Base-by-base conservation (phyloP, 2,888 invertebrate genomes). In the Drosophila pegasa region DNA sequence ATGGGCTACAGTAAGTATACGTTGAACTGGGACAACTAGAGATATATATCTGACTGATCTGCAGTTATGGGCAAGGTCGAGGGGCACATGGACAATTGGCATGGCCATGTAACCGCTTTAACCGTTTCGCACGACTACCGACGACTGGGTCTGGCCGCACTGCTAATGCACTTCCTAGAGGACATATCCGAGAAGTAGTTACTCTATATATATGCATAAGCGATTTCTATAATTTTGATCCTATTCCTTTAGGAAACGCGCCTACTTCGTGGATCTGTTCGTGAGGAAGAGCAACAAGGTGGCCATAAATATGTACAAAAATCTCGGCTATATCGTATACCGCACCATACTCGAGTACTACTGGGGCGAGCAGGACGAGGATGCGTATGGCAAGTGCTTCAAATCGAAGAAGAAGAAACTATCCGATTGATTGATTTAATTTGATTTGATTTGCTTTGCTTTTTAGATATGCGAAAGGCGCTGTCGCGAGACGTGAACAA, bases 391-490 rank as follows among this genome's bases (percentile, higher is more conserved):
- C 98, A 93, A 92, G 88, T 73, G 7, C 29, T 14, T 16, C 3
- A 4, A 27, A 27, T 14, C 7, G 1, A 31, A 14, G 5, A 12
- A 6, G 29, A 7, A 10, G 9, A 45, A n/a, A 4, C 33, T 10
- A 33, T 9, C 6, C 3, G 38, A 14, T 14, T 27, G 3, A 3
- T 8, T 22, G 22, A 22, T 4, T 12, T 18, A 3, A 37, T 9
- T 4, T 10, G 16, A 6, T 16, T 45, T 27, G 25, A 22, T 43
- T 3, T 6, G 18, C 12, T n/a, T 52, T 94, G 41, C 93, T n/a
- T n/a, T n/a, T n/a, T n/a, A 99, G 99, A 99, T 94, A 99, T 99
- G 99, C 94, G 99, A 87, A 99, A 99, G 93, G 98, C 99, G 6
- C 94, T 99, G 81, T 97, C 98, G 4, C 94, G 97, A 92, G 99